Conservation (phyloP, 2,113 vertebrate species). For the Pelecanus crispus region DNA sequence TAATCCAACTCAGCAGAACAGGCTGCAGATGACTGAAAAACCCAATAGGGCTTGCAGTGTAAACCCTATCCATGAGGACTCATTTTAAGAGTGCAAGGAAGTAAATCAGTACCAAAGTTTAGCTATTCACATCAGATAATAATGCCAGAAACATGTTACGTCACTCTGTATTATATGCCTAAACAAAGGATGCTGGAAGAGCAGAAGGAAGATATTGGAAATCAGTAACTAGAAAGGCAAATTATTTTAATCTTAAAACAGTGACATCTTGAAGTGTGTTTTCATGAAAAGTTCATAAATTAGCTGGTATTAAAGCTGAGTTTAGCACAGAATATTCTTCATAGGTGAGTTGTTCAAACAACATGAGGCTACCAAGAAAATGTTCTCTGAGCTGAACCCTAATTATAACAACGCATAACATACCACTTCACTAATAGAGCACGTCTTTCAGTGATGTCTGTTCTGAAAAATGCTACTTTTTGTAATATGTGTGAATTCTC, state of each 20-base stretch:
- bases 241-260: not conserved
- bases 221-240: slow-evolving; percentile 25
- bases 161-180: not conserved
- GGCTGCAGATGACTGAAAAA: not conserved
- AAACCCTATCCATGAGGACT: not conserved
- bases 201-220: slow-evolving; percentile 24
- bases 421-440: not conserved
- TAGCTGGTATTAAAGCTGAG: not conserved
- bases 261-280: slow-evolving; percentile 16
- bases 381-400: not conserved
- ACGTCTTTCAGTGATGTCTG: not conserved
- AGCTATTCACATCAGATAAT: not conserved
- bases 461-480: not conserved
- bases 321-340: slow-evolving; percentile 38
- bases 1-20: not conserved
- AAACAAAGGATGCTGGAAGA: slow-evolving; percentile 32
- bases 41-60: not conserved
- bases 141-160: not conserved
- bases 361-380: not conserved
- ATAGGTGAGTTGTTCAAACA: slow-evolving; percentile 30
- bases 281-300: slow-evolving; percentile 19
- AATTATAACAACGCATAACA: slow-evolving; percentile 5
- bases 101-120: not conserved
- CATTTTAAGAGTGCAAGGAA: slow-evolving; percentile 13
- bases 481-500: not conserved